phyloP scores from a whole-genome alignment of 2,888 invertebrate genomes.

The Toxonevra muliebris region DNA sequence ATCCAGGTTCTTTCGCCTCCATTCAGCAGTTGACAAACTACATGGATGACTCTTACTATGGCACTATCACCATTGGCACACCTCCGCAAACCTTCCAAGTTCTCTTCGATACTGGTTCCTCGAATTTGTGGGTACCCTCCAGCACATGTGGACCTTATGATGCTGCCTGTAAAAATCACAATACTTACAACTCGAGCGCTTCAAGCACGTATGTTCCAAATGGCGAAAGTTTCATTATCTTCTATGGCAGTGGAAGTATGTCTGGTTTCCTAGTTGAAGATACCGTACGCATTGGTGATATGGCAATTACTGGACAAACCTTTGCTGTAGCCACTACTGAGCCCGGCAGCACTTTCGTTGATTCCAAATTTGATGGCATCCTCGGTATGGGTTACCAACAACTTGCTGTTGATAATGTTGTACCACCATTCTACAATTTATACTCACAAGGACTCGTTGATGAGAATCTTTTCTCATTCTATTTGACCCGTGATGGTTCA shows the following conservation, averaged over 20 bases:
- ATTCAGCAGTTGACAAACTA: slow-evolving; percentile 71
- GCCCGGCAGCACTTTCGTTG: slow-evolving; percentile 92
- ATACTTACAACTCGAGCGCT: slow-evolving; percentile 88
- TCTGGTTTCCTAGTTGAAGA: slow-evolving; percentile 94
- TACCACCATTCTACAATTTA: slow-evolving; percentile 93
- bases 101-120: slow-evolving; percentile 91
- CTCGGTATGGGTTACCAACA: slow-evolving; percentile 88
- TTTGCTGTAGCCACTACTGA: slow-evolving; percentile 95
- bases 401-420: slow-evolving; percentile 88
- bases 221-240: slow-evolving; percentile 89
- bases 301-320: slow-evolving; percentile 79
- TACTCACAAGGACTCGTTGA: slow-evolving; percentile 76
- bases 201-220: slow-evolving; percentile 86
- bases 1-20: not conserved
- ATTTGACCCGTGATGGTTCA: slow-evolving; percentile 78
- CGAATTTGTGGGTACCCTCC: slow-evolving; percentile 98
- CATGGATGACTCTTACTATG: slow-evolving; percentile 94
- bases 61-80: slow-evolving; percentile 86
- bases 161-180: slow-evolving; percentile 90
- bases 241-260: slow-evolving; percentile 92
- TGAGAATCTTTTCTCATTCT: slow-evolving; percentile 89
- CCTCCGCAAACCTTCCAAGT: slow-evolving; percentile 93
- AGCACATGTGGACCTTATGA: slow-evolving; percentile 91
- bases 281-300: slow-evolving; percentile 75
- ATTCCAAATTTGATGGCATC: slow-evolving; percentile 97